Evolutionary conservation across 1,140 invertebrate genomes (phyloP).

Genomic region (Choristoneura fumiferana): DNA sequence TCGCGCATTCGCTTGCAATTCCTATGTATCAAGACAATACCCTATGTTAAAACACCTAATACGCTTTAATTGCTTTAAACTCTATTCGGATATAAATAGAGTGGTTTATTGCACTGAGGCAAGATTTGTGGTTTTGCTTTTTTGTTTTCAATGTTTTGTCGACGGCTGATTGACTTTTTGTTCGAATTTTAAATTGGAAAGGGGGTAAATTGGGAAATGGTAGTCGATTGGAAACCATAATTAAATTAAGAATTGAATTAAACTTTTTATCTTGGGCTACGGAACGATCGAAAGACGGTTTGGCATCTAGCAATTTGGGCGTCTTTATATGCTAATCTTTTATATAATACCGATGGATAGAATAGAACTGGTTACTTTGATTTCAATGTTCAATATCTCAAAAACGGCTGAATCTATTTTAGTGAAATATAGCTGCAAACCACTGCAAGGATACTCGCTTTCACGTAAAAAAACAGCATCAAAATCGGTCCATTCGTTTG

Average conservation of each 20-base stretch:
- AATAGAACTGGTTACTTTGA: no score
- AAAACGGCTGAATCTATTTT: no score
- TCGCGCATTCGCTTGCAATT: conserved; percentile 4
- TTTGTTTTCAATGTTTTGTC: conserved; percentile 8
- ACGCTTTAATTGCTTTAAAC: background rate
- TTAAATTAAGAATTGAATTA: background rate
- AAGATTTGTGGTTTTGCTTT: conserved; percentile 5
- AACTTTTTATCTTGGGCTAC: background rate
- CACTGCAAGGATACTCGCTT: no score
- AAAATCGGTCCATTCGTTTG: no score
- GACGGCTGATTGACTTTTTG: conserved; percentile 12
- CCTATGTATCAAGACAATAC: background rate
- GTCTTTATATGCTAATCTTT: no score
- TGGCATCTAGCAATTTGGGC: no score
- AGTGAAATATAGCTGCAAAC: no score
- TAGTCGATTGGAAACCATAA: background rate
- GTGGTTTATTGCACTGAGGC: background rate
- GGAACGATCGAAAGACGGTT: background rate
- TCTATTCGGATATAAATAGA: background rate
- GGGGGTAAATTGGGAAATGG: conserved; percentile 18
- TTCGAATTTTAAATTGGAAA: conserved; percentile 12
- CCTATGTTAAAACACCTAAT: conserved; percentile 6
- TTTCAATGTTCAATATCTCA: no score
- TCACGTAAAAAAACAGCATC: no score
- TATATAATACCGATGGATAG: no score